Evolutionary conservation across 2,113 vertebrate genomes (phyloP), one percentile per base, ranked within the genome.

Genomic region (Orthochromis indermauri): DNA sequence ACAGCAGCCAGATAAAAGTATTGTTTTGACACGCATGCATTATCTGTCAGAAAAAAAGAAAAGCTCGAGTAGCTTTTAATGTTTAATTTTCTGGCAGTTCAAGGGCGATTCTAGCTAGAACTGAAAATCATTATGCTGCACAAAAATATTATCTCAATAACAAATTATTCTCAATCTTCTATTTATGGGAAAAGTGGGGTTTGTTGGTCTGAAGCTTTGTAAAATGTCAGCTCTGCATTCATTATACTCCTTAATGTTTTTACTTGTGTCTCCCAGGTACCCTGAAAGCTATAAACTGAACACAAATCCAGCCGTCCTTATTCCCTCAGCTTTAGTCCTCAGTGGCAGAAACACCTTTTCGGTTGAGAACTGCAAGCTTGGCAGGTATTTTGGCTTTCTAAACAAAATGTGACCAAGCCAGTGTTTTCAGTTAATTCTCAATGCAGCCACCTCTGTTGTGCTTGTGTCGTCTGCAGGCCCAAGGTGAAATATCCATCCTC

Each of bases 401-500:
- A 90, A 81, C 40, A 57, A 37, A 87, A 87, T 87, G 11, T 47
- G 68, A 81, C 51, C 35, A 45, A 47, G 7, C 3, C 21, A 71
- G 73, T 88, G 84, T 71, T 55, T 10, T 84, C 31, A 21, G 13
- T 57, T 89, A 40, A 81, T 47, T 31, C 40, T 42, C 13, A 49
- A 5, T 73, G 11, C 73, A 78, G 45, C 21, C 45, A 85, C 26
- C 12, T 88, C 68, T 59, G 13, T 24, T 79, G 21, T 82, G 6
- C 55, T 13, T 90, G 19, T 87, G 26, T 82, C 1, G 7, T 63
- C 84, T n/a, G 49, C 88, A 96, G 95, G 90, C 88, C 94, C 45
- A 96, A 86, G 91, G 88, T 94, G 63, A 95, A 90, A 45, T 92
- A 94, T 80, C 93, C 92, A 81, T 40, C 76, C 31, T 88, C 28